Evolutionary conservation across 2,797 vertebrate species (phyloP).

Genomic region (Helarctos malayanus): DNA sequence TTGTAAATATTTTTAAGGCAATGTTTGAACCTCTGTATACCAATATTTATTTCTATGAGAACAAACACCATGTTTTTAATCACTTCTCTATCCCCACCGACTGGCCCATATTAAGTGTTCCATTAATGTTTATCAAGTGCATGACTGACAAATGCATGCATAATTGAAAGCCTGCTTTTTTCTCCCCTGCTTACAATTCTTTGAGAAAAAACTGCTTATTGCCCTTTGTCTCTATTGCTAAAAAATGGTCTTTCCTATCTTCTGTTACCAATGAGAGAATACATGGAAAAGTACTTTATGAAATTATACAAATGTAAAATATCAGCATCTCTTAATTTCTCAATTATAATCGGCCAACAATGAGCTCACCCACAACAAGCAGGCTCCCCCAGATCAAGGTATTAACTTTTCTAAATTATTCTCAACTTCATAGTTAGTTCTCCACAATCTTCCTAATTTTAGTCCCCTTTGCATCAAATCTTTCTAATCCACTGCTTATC

Average conservation of each 20-base stretch:
- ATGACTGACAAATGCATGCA: conserved; percentile 32
- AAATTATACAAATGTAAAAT: conserved; percentile 33
- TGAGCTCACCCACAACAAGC: not conserved
- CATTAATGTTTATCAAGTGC: not conserved
- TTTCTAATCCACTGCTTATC: conserved; percentile 25
- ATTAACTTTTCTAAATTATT: conserved; percentile 34
- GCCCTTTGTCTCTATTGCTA: conserved; percentile 51
- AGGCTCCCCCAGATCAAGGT: not conserved
- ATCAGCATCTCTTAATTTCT: conserved; percentile 51
- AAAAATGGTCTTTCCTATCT: not conserved
- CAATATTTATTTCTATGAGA: not conserved
- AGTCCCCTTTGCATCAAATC: not conserved
- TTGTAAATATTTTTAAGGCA: conserved; percentile 41
- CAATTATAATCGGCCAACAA: not conserved
- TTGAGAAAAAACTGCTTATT: not conserved
- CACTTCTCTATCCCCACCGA: not conserved
- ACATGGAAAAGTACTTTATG: conserved; percentile 15
- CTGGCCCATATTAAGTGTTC: not conserved
- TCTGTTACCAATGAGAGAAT: not conserved
- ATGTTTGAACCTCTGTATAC: not conserved
- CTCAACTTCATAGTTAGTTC: not conserved
- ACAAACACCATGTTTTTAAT: conserved; percentile 41
- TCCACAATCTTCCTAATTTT: not conserved
- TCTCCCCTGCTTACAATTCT: not conserved
- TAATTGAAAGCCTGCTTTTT: not conserved